These are phyloP conservation scores for Calliphora vomitoria DNA, from an alignment of 2,888 invertebrate genomes.

Conservation along the genomic window DNA sequence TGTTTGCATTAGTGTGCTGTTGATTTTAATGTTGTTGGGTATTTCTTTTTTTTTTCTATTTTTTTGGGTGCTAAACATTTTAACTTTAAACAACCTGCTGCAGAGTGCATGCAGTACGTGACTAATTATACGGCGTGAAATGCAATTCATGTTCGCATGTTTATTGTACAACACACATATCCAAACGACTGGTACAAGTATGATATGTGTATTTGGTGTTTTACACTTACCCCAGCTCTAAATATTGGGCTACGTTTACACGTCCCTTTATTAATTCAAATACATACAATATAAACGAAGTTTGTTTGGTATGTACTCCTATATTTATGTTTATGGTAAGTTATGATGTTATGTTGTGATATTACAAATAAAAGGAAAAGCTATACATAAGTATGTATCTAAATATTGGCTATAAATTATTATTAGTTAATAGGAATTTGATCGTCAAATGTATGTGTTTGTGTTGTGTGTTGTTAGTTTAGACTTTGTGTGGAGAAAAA, in stretches of 20 bases:
- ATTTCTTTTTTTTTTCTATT: not conserved
- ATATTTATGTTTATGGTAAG: constrained; percentile 16
- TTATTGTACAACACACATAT: constrained; percentile 56
- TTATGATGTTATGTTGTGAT: constrained; percentile 45
- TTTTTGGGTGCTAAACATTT: constrained; percentile 65
- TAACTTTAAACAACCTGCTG: constrained; percentile 28
- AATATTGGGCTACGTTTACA: not conserved
- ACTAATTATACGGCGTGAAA: constrained; percentile 82
- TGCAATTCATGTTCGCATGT: constrained; percentile 81
- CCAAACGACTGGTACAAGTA: constrained; percentile 2
- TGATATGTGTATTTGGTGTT: constrained; percentile 15
- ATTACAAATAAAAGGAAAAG: not conserved
- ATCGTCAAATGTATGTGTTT: constrained; percentile 18
- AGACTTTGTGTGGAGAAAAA: not conserved
- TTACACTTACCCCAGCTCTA: constrained; percentile 29
- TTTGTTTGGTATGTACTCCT: constrained; percentile 37
- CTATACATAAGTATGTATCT: not conserved
- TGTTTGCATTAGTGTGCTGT: not conserved
- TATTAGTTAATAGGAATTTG: constrained; percentile 35
- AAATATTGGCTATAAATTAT: constrained; percentile 35
- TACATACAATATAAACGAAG: too few species aligned
- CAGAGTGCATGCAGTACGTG: constrained; percentile 68
- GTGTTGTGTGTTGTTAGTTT: not conserved
- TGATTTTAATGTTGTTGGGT: constrained; percentile 34
- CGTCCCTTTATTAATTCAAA: constrained; percentile 1